These are phyloP conservation scores for Maniola hyperantus DNA, from an alignment of 2,888 invertebrate species.

Conservation along the genomic window DNA sequence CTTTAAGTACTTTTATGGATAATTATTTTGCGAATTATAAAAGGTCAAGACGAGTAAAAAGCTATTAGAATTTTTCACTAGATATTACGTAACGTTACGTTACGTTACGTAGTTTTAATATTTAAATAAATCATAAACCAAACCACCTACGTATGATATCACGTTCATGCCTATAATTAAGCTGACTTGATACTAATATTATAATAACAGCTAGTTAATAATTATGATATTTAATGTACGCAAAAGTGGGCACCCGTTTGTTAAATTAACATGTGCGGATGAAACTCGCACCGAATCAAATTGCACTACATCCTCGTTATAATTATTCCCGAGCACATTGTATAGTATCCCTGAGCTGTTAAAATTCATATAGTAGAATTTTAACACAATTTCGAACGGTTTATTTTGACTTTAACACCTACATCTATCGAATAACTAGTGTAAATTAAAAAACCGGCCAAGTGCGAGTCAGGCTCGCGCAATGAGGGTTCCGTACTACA, in stretches of 20 bases:
- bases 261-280: slow-evolving; percentile 1
- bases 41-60: too few relatives aligned
- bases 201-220: not conserved
- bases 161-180: not conserved
- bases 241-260: slow-evolving; percentile 6
- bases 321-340: slow-evolving; percentile 6
- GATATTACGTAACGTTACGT: too few relatives aligned
- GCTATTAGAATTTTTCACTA: too few relatives aligned
- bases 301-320: slow-evolving; percentile 16
- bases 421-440: not conserved
- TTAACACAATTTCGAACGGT: not conserved
- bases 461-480: too few relatives aligned
- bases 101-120: too few relatives aligned
- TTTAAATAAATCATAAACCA: not conserved
- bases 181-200: not conserved
- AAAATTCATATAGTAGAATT: slow-evolving; percentile 13
- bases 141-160: not conserved
- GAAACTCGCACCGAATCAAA: slow-evolving; percentile 11
- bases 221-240: slow-evolving; percentile 9
- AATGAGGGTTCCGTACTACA: too few relatives aligned
- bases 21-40: too few relatives aligned
- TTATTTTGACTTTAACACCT: not conserved
- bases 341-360: not conserved
- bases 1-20: too few relatives aligned
- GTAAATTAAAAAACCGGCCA: too few relatives aligned